These are phyloP conservation scores for Catharus fuscescens DNA, from an alignment of 2,113 vertebrate species.

Conservation along the genomic window DNA sequence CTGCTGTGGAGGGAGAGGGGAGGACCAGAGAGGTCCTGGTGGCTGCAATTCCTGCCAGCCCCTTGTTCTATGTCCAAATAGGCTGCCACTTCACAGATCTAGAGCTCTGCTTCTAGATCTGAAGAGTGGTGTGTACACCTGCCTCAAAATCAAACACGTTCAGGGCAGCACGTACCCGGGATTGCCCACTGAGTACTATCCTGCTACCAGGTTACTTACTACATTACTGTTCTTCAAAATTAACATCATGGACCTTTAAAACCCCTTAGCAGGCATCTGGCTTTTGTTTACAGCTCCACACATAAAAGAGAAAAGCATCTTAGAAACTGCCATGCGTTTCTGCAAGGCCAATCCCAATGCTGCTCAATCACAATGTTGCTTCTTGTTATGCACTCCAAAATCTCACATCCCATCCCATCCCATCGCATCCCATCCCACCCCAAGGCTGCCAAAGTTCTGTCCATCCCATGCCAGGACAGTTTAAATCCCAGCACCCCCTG, in stretches of 20 bases:
- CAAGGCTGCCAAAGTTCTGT: neutral
- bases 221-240: neutral
- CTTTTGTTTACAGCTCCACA: neutral
- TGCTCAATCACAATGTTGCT: neutral
- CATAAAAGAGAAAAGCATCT: neutral
- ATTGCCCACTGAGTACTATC: accelerated
- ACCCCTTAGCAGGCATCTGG: neutral
- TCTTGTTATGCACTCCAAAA: neutral
- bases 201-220: neutral
- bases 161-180: neutral
- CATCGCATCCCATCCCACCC: neutral
- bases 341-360: neutral
- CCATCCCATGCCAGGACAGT: neutral
- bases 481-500: neutral
- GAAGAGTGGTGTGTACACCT: neutral
- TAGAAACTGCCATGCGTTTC: accelerated
- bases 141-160: neutral
- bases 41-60: neutral
- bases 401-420: neutral
- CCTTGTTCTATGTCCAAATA: neutral
- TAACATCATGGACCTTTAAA: neutral
- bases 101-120: neutral
- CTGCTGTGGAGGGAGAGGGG: neutral
- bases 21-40: neutral
- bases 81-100: neutral